Base-by-base conservation (phyloP, 2,797 vertebrate species). In the Clarias platycephalus region DNA sequence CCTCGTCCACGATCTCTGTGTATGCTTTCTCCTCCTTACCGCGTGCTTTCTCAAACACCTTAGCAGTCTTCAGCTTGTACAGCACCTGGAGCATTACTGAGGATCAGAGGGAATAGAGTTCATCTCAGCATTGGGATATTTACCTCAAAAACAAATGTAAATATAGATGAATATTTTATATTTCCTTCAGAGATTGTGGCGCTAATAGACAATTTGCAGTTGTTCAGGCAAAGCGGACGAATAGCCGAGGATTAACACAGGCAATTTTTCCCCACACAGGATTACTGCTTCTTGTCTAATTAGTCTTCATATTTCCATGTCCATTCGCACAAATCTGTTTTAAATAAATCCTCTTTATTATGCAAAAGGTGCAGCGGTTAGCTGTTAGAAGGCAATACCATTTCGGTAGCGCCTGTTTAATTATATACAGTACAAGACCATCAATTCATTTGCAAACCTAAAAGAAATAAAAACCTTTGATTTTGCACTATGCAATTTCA, bases 21-120 rank as follows among this genome's bases (percentile, higher is more conserved):
- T 92, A 97, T 82, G 96, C 95, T 89, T 95, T 97, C 89, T 99
- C 98, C 80, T 99, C 98, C 93, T 97, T 98, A 90, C 95, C 95
- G 90, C 96, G 94, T 84, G 96, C 95, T 89, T 97, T 98, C 95
- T 99, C 98, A 93, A 99, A 99, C 86, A 99, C 97, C 95, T 99
- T 99, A 88, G 97, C 96, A 83, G 98, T 99, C 95, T 99, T 99
- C 89, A 99, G 94, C 90, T 99, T 99, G 93, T 99, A 99, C 90
- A 99, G 95, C 89, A 99, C 97, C 95, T 99, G 98, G 90, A 99
- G 95, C 55, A 96, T 99, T 96, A 99, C 98, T 99, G 88, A 66
- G 34, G 63, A 87, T 22, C 44, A 87, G 15, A 49, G 71, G 66
- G 81, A 82, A 78, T 13, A 3, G 3, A 40, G 40, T 26, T 74